These are phyloP conservation scores for Scyliorhinus canicula DNA, from an alignment of 2,797 vertebrate species.

Conservation along the genomic window DNA sequence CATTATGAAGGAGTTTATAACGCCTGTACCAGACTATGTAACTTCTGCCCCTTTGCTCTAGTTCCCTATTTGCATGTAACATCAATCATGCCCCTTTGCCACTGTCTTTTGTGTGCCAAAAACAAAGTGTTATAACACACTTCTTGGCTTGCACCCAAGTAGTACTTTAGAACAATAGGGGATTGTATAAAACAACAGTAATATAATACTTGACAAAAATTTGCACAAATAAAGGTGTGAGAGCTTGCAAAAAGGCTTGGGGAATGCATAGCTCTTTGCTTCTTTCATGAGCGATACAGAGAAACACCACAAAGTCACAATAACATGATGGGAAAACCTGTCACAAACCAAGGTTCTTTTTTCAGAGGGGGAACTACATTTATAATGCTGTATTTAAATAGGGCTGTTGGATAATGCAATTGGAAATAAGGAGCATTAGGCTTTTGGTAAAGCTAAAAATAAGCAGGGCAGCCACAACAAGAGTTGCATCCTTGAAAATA, in stretches of 20 bases:
- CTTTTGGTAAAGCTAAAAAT: background rate
- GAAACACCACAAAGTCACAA: background rate
- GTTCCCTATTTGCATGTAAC: background rate
- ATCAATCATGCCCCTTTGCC: slow-evolving; percentile 30
- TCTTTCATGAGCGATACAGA: background rate
- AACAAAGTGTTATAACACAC: slow-evolving; percentile 13
- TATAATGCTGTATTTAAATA: background rate
- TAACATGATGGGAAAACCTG: background rate
- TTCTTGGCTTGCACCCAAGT: slow-evolving; percentile 16
- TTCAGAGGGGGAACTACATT: background rate
- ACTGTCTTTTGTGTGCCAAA: background rate
- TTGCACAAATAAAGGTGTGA: background rate
- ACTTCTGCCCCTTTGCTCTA: background rate
- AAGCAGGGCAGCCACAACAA: background rate
- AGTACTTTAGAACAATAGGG: background rate
- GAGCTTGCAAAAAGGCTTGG: background rate
- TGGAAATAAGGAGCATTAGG: background rate
- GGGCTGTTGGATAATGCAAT: background rate
- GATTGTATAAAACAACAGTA: slow-evolving; percentile 25
- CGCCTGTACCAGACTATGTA: background rate
- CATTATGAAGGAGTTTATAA: background rate
- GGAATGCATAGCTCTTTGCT: background rate
- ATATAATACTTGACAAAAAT: slow-evolving; percentile 7
- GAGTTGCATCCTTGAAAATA: background rate
- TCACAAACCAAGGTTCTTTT: background rate